phyloP scores from a whole-genome alignment of 2,888 invertebrate genomes.

The Drosophila fulvimacula region DNA sequence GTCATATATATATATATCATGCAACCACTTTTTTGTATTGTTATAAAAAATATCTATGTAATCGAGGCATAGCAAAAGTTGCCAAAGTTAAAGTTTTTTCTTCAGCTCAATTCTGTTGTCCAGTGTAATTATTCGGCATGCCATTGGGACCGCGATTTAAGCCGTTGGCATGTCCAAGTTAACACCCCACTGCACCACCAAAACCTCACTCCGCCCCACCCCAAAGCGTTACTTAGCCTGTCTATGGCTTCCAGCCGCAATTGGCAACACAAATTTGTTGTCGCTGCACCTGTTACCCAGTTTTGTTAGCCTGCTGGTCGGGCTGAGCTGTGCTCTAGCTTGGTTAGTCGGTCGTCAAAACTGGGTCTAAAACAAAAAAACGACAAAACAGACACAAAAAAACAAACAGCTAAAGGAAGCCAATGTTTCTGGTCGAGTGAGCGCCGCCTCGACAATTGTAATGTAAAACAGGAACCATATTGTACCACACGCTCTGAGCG shows the following conservation, averaged over 20 bases:
- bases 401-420: constrained; percentile 62
- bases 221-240: constrained; percentile 33
- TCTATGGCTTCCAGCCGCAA: constrained; percentile 70
- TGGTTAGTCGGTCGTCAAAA: constrained; percentile 74
- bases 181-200: constrained; percentile 10
- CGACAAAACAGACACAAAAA: constrained; percentile 27
- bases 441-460: constrained; percentile 63
- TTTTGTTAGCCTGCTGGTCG: constrained; percentile 51
- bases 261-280: constrained; percentile 64
- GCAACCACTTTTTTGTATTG: background rate
- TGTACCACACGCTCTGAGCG: constrained; percentile 41
- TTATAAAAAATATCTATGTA: background rate
- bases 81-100: background rate
- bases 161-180: constrained; percentile 28
- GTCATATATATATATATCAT: constrained; percentile 22
- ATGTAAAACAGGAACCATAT: constrained; percentile 77
- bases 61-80: background rate
- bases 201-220: constrained; percentile 13
- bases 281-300: constrained; percentile 74
- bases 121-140: constrained; percentile 45
- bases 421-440: constrained; percentile 77
- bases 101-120: constrained; percentile 32
- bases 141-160: constrained; percentile 26
- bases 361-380: constrained; percentile 61
- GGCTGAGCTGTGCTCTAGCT: constrained; percentile 33